Percentiles rank a stretch among this genome's conserved stretches.
These are phyloP conservation scores for Urechis unicinctus DNA, from an alignment of 2,888 invertebrate species.

Conservation along the genomic window DNA sequence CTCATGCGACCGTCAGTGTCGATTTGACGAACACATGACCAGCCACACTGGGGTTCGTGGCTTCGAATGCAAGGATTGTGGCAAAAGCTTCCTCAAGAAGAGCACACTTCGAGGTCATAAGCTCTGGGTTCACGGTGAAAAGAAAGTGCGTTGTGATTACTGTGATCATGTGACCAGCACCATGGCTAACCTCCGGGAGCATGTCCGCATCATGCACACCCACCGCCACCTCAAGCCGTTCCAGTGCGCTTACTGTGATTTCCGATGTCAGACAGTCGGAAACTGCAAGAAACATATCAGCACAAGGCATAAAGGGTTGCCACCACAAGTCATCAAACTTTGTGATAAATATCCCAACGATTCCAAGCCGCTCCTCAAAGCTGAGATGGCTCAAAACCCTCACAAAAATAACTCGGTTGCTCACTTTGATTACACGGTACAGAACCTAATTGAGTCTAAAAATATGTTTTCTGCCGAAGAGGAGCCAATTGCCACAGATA, in stretches of 20 bases:
- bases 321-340: background rate
- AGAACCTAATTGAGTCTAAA: too few species aligned
- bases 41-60: background rate
- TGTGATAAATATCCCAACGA: background rate
- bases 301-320: background rate
- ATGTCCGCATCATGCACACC: background rate
- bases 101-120: background rate
- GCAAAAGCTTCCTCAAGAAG: background rate
- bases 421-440: background rate
- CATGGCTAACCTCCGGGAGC: background rate
- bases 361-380: background rate
- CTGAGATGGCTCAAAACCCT: background rate
- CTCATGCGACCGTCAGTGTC: background rate
- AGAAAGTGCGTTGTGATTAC: background rate
- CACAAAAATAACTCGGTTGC: background rate
- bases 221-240: background rate
- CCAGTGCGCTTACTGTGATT: slow-evolving; percentile 72
- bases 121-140: background rate
- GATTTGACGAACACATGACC: background rate
- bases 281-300: background rate
- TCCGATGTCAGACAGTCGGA: slow-evolving; percentile 30
- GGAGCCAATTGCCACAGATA: too few species aligned
- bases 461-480: too few species aligned
- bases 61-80: background rate
- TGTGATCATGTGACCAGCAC: background rate